Evolutionary conservation across 2,113 vertebrate species (phyloP), one percentile per base, ranked within the genome.

Genomic region (Serilophus lunatus): DNA sequence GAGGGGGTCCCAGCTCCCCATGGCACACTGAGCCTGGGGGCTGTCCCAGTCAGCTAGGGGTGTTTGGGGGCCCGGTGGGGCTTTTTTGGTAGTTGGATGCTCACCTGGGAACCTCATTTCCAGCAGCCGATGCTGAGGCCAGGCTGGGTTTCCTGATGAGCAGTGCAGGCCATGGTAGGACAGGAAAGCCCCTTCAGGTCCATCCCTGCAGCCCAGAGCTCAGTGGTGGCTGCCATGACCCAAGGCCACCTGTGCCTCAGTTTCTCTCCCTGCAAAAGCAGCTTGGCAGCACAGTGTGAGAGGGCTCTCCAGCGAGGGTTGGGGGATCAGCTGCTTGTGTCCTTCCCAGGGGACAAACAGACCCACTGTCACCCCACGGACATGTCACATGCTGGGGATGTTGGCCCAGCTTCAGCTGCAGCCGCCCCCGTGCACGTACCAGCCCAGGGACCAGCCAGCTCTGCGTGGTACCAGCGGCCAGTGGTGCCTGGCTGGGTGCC

Each of bases 171-270:
- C 2, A 1, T 0, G 18, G 38, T 28, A 61, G 40, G 45, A 47
- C 18, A 23, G 22, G 49, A 17, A 5, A 36, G 60, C 53, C 42
- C 53, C 79, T 0, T 2, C 7, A 3, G 35, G 5, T 25, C 38
- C 64, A 23, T 17, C 20, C 12, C 26, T 7, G 22, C 51, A 19
- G 3, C 35, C 7, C 3, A 13, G 8, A 65, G 12, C 28, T 47
- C 19, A 10, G 31, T 10, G 0, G 3, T 15, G 38, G 14, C 36
- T 5, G 0, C 65, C 2, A 4, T 10, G 20, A 5, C 9, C 3
- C 5, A 18, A 6, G 28, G 13, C 8, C 20, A 5, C 16, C 16
- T 7, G 4, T 84, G 84, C 88, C 88, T 88, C 84, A 75, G 68
- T 59, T 91, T 80, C 88, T 80, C 56, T 25, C 63, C 7, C 12